Conservation (phyloP, 2,888 invertebrate genomes). For the Dasypogon diadema region DNA sequence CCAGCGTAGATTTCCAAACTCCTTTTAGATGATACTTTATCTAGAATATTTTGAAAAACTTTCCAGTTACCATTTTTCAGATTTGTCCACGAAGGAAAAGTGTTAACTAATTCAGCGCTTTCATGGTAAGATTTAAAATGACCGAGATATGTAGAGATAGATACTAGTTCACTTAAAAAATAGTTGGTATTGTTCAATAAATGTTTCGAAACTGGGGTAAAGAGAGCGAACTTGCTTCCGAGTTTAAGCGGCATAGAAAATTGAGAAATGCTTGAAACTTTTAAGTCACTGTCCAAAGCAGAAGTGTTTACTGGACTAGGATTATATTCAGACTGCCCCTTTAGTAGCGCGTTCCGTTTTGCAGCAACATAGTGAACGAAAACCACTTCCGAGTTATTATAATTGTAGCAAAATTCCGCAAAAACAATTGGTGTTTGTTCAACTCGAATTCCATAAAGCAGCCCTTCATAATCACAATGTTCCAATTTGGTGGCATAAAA, state of each 20-base stretch:
- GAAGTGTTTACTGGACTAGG: not conserved
- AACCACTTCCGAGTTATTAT: not conserved
- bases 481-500: not conserved
- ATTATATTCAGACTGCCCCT: not conserved
- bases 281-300: not conserved
- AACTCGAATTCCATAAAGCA: not conserved
- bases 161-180: not conserved
- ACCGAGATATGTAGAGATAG: not conserved
- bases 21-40: not conserved
- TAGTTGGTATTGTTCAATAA: not conserved
- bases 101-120: not conserved
- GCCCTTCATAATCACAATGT: not conserved
- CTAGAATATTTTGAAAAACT: not conserved
- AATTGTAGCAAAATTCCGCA: conserved; percentile 14
- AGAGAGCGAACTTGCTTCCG: not conserved
- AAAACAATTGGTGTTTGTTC: not conserved
- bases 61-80: not conserved
- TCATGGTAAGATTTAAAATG: not conserved
- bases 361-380: not conserved
- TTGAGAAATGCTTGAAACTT: not conserved
- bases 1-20: conserved; percentile 5
- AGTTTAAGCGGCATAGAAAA: not conserved
- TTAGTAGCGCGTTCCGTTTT: not conserved
- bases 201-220: not conserved
- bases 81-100: conserved; percentile 17